phyloP scores from a whole-genome alignment of 92 coral and sea anemone genomes.

The Bergia sp. region DNA sequence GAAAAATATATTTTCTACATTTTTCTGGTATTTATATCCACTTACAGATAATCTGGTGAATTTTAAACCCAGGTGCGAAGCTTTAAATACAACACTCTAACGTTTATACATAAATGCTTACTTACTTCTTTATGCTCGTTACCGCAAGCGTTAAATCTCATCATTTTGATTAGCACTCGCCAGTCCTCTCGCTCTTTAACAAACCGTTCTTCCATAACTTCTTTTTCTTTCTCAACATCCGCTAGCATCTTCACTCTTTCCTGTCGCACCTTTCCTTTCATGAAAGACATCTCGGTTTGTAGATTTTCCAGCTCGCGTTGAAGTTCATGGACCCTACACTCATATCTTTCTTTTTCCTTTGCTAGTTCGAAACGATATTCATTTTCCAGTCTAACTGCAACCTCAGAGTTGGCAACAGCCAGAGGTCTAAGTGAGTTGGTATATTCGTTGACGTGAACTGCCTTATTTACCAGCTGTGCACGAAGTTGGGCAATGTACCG shows the following conservation, averaged over 20 bases:
- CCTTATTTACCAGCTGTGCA: conserved; percentile 70
- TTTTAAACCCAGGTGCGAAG: background rate
- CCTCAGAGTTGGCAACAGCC: conserved; percentile 43
- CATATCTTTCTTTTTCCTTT: conserved; percentile 72
- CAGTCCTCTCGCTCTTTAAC: conserved; percentile 77
- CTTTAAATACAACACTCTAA: background rate
- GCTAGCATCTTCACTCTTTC: conserved; percentile 67
- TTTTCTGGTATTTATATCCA: too few species aligned
- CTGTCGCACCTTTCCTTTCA: conserved; percentile 72
- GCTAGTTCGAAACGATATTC: conserved; percentile 71
- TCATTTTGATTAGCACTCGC: conserved; percentile 58
- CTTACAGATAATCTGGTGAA: background rate
- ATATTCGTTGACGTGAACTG: conserved; percentile 38
- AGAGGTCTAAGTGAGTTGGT: conserved; percentile 23
- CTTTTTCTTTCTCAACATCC: conserved; percentile 85
- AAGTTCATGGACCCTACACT: conserved; percentile 57
- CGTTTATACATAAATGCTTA: too few species aligned
- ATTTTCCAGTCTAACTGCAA: conserved; percentile 59
- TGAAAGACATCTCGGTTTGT: conserved; percentile 58
- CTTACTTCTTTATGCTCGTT: conserved; percentile 7
- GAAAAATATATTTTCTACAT: too few species aligned
- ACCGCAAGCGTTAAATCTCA: background rate
- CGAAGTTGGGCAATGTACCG: conserved; percentile 87
- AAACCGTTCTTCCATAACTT: conserved; percentile 74
- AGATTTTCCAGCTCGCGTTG: conserved; percentile 68